These are phyloP conservation scores for Mechanitis messenoides DNA, from an alignment of 2,888 invertebrate genomes.

Conservation along the genomic window DNA sequence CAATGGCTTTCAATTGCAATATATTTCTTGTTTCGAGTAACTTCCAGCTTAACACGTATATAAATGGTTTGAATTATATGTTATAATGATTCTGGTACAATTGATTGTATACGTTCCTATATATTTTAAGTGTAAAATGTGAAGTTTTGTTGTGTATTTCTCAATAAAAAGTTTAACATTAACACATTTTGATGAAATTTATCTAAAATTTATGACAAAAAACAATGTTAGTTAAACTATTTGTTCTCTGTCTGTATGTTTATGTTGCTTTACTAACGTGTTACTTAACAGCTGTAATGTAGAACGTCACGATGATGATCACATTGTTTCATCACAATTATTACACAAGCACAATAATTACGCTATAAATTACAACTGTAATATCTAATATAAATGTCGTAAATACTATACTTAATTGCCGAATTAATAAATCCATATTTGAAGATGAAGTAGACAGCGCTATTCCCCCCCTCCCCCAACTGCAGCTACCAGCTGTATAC, in stretches of 20 bases:
- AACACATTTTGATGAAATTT: no score
- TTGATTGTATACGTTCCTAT: background rate
- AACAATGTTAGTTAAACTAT: no score
- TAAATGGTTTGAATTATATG: background rate
- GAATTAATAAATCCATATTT: slow-evolving; percentile 35
- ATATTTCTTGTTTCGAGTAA: slow-evolving; percentile 17
- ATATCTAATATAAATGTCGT: slow-evolving; percentile 44
- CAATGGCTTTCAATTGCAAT: slow-evolving; percentile 23
- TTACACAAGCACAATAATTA: slow-evolving; percentile 42
- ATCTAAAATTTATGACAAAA: no score
- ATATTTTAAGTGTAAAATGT: background rate
- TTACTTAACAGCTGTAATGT: slow-evolving; percentile 14
- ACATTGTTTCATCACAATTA: slow-evolving; percentile 23
- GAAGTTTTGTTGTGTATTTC: background rate
- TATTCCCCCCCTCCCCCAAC: no score
- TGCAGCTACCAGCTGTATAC: slow-evolving; percentile 35
- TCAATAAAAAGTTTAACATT: no score
- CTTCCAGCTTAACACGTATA: background rate
- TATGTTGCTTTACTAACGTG: slow-evolving; percentile 2
- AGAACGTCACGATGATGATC: slow-evolving; percentile 10
- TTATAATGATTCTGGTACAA: background rate
- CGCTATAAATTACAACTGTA: slow-evolving; percentile 32
- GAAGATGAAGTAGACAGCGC: slow-evolving; percentile 7
- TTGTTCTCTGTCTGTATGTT: no score
- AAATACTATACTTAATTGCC: slow-evolving; percentile 37